Conservation (phyloP, 2,888 invertebrate genomes). For the Hirtodrosophila histrioides region DNA sequence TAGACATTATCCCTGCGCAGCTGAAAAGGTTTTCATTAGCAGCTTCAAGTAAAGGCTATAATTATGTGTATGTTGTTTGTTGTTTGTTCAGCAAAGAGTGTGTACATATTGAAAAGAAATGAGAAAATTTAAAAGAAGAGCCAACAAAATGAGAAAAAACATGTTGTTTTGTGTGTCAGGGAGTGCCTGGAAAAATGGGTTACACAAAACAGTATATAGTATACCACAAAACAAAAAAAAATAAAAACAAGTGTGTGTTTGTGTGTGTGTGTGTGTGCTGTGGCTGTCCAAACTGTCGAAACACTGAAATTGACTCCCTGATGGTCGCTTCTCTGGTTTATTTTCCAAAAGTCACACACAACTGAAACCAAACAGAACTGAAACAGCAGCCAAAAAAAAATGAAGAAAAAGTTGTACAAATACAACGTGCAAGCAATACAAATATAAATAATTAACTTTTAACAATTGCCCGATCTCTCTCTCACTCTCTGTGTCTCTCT, state of each 20-base stretch:
- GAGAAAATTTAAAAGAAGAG: neutral
- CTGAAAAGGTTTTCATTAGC: constrained; percentile 39
- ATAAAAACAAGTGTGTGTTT: constrained; percentile 18
- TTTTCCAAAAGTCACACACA: constrained; percentile 53
- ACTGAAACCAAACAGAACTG: constrained; percentile 14
- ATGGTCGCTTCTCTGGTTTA: constrained; percentile 17
- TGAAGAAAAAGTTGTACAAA: constrained; percentile 66
- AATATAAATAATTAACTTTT: constrained; percentile 75
- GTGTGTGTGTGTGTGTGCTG: neutral
- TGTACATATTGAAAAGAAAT: constrained; percentile 7
- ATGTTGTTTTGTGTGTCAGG: constrained; percentile 13
- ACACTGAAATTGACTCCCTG: constrained; percentile 51
- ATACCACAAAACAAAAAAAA: constrained; percentile 16
- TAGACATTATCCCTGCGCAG: constrained; percentile 44
- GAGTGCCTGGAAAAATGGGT: constrained; percentile 35
- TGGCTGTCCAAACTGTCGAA: constrained; percentile 52
- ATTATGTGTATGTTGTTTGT: neutral
- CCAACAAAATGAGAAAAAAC: constrained; percentile 1
- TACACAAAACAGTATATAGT: constrained; percentile 7
- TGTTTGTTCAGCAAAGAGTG: too few species aligned
- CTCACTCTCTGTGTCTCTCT: constrained; percentile 5
- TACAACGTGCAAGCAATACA: constrained; percentile 74
- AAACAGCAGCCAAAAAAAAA: constrained; percentile 43
- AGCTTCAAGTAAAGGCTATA: neutral
- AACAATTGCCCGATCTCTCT: constrained; percentile 54